phyloP scores from a whole-genome alignment of 2,113 vertebrate species.

The Fukomys damarensis region DNA sequence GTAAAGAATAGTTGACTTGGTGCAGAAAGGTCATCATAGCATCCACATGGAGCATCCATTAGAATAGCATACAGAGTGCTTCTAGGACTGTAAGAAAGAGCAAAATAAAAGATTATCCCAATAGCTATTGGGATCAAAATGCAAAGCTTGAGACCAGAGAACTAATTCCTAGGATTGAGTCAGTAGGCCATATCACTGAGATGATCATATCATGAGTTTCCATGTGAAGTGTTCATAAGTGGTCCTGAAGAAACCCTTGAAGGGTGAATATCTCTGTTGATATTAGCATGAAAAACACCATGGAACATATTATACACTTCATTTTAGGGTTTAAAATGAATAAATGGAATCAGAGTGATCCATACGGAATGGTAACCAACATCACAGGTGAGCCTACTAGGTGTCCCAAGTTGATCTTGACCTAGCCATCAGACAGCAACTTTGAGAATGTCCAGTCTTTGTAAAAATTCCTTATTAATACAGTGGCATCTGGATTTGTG shows the following conservation, averaged over 20 bases:
- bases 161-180: background rate
- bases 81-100: background rate
- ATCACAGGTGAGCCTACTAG: background rate
- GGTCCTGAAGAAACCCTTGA: no score
- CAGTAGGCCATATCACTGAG: background rate
- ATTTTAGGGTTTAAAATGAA: background rate
- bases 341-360: background rate
- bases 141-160: background rate
- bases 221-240: background rate
- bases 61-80: background rate
- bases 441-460: background rate
- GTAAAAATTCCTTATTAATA: background rate
- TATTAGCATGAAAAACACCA: background rate
- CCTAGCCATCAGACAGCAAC: background rate
- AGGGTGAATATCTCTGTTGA: background rate
- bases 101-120: background rate
- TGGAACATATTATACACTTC: background rate
- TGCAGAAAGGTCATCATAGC: background rate
- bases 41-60: background rate
- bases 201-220: background rate
- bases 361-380: background rate
- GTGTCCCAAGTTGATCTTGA: background rate
- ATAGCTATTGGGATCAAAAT: background rate
- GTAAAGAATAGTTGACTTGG: background rate
- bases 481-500: background rate